phyloP scores from a whole-genome alignment of 2,888 invertebrate genomes.

The Anthrax anthrax region DNA sequence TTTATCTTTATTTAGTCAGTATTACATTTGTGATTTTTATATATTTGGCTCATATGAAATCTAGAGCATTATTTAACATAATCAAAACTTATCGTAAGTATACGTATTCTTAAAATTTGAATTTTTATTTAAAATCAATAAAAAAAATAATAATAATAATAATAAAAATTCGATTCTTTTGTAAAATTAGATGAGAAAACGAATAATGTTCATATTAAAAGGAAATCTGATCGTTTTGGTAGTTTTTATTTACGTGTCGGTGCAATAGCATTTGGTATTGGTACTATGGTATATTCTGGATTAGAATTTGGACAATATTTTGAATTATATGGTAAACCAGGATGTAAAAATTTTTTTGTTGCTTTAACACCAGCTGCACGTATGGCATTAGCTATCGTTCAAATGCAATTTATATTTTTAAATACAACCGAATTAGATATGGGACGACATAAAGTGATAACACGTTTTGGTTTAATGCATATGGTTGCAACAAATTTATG shows the following conservation, averaged over 20 bases:
- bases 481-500: conserved; percentile 79
- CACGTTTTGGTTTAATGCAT: conserved; percentile 86
- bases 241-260: conserved; percentile 78
- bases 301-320: conserved; percentile 62
- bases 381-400: conserved; percentile 71
- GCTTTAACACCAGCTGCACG: conserved; percentile 73
- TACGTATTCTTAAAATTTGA: background rate
- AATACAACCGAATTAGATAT: conserved; percentile 64
- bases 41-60: conserved; percentile 49
- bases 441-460: conserved; percentile 51
- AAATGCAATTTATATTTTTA: conserved; percentile 88
- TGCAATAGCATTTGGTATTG: conserved; percentile 46
- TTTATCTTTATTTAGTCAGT: conserved; percentile 65
- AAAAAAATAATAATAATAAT: background rate
- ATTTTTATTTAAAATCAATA: background rate
- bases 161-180: background rate
- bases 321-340: conserved; percentile 44
- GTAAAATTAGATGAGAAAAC: conserved; percentile 24
- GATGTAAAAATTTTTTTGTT: conserved; percentile 46
- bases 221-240: conserved; percentile 48
- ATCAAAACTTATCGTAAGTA: conserved; percentile 38
- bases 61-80: conserved; percentile 46
- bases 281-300: conserved; percentile 57
- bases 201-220: conserved; percentile 29
- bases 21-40: conserved; percentile 61